phyloP scores from a whole-genome alignment of 2,888 invertebrate species.

The Thecocarcelia acutangulata region DNA sequence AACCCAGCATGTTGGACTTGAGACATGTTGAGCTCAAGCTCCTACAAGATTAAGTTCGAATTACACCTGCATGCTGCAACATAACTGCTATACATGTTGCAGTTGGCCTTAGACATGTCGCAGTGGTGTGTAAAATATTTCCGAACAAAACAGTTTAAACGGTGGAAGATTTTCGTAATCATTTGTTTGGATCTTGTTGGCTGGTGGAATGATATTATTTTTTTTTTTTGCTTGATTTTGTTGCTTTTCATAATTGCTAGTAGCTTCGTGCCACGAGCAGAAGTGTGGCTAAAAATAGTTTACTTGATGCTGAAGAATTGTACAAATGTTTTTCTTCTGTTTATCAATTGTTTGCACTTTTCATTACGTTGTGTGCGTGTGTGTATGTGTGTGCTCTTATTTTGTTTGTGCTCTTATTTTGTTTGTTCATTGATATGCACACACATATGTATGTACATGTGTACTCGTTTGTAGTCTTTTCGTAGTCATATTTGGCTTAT shows the following conservation, averaged over 20 bases:
- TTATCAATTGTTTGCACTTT: conserved; percentile 33
- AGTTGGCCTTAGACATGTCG: conserved; percentile 31
- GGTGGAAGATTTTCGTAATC: conserved; percentile 13
- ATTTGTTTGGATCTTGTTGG: conserved; percentile 6
- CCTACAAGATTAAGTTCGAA: conserved; percentile 19
- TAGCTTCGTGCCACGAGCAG: background rate
- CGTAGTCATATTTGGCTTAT: conserved; percentile 16
- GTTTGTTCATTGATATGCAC: background rate
- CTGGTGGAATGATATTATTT: background rate
- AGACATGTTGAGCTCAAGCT: background rate
- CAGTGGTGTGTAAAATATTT: background rate
- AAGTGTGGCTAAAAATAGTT: conserved; percentile 57
- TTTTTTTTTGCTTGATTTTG: conserved; percentile 2
- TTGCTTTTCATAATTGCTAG: conserved; percentile 4
- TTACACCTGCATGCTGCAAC: background rate
- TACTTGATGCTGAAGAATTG: conserved; percentile 9
- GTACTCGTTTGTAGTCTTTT: background rate
- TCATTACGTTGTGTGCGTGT: conserved; percentile 10
- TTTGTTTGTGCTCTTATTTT: too few relatives aligned
- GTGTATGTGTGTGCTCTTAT: background rate
- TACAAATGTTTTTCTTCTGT: conserved; percentile 5
- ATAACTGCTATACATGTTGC: conserved; percentile 11
- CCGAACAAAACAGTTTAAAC: conserved; percentile 1
- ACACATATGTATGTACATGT: background rate
- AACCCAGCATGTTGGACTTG: background rate